Evolutionary conservation across 2,888 invertebrate genomes (phyloP), one percentile per base, ranked within the genome.

Genomic region (Temnothorax unifasciatus): DNA sequence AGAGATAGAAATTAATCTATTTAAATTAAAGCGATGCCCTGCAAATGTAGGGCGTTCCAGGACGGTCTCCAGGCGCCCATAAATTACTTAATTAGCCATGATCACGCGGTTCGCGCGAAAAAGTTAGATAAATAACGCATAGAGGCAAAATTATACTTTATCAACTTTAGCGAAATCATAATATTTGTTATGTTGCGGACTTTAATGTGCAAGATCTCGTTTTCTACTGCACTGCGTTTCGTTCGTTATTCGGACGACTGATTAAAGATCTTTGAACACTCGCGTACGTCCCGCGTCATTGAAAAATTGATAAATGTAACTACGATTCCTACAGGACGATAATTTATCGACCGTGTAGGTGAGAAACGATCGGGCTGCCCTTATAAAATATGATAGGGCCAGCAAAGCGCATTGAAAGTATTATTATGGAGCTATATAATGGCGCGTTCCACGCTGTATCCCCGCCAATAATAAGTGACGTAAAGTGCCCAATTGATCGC

Each of bases 401-500:
- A 21, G 79, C 59, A 50, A 59, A 81, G 79, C 47, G 79, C 73
- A 81, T 81, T 81, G 59, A 81, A 61, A 73, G 59, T 73, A 73
- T 81, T 81, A 81, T 81, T 81, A 81, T 47, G 47, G 38, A 50
- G 59, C 47, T 81, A 50, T 81, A 81, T 81, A 81, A 81, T 81
- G 29, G 59, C 47, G 47, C 71, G 59, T 64, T 13, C n/a, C 25
- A 47, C 44, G 79, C 59, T 79, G 59, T 79, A 79, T 71, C 59
- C 47, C 21, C 34, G 79, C 59, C 47, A 59, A 81, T 81, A 81
- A 81, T 81, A 81, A 81, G 79, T 50, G 79, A 73, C 79, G 79
- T 73, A 71, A 81, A 81, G 79, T 71, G 69, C 66, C 64, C 61
- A 69, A 87, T 87, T 74, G 88, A 73, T 79, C 57, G 77, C 69